phyloP scores from a whole-genome alignment of 2,797 vertebrate genomes.

The Etheostoma perlongum region DNA sequence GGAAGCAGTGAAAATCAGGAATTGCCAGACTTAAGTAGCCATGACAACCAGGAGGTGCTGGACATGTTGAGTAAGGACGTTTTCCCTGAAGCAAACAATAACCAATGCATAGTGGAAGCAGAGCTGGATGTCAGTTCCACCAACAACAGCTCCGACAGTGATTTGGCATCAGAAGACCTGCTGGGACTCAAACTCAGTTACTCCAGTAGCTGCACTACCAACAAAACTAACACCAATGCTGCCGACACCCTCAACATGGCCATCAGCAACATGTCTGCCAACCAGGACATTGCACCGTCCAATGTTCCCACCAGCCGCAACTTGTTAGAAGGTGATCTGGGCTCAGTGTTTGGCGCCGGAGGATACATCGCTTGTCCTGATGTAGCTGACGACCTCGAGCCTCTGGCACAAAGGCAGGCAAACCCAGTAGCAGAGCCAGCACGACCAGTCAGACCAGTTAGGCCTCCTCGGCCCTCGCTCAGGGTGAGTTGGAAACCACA shows the following conservation, averaged over 20 bases:
- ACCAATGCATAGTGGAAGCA: slow-evolving; percentile 51
- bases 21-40: slow-evolving; percentile 38
- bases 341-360: slow-evolving; percentile 73
- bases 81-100: slow-evolving; percentile 67
- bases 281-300: slow-evolving; percentile 23
- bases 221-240: slow-evolving; percentile 36
- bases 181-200: slow-evolving; percentile 51
- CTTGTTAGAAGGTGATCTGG: slow-evolving; percentile 68
- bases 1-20: slow-evolving; percentile 55
- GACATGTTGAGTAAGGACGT: slow-evolving; percentile 42
- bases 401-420: slow-evolving; percentile 46
- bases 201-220: slow-evolving; percentile 27
- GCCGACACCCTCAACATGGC: slow-evolving; percentile 19
- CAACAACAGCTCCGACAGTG: slow-evolving; percentile 71
- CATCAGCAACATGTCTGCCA: slow-evolving; percentile 34
- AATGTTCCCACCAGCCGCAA: slow-evolving; percentile 20
- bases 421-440: slow-evolving; percentile 54
- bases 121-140: slow-evolving; percentile 36
- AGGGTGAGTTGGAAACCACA: slow-evolving; percentile 62
- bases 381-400: slow-evolving; percentile 78
- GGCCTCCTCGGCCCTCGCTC: slow-evolving; percentile 81
- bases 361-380: slow-evolving; percentile 78
- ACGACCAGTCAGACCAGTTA: slow-evolving; percentile 62
- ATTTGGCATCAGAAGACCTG: slow-evolving; percentile 60
- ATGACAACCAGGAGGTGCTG: slow-evolving; percentile 66